Conservation (phyloP, 1,140 invertebrate species). For the Sipha flava region DNA sequence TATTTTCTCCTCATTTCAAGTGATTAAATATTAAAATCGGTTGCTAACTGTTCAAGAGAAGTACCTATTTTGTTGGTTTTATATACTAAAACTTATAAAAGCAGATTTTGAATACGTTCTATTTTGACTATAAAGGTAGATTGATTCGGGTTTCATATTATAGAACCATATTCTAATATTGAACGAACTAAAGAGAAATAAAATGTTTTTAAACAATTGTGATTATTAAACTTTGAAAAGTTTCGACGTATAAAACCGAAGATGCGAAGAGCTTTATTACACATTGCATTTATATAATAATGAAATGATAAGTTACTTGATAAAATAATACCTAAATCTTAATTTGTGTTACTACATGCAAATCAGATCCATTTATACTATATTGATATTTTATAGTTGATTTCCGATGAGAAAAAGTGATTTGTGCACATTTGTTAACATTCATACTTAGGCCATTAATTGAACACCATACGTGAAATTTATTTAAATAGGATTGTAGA, state of each 20-base stretch:
- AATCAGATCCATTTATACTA: neutral
- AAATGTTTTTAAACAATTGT: neutral
- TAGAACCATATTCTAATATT: no score
- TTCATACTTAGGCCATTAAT: neutral
- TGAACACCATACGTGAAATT: neutral
- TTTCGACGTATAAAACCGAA: neutral
- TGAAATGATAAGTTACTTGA: neutral
- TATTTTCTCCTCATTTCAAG: neutral
- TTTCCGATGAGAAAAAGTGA: neutral
- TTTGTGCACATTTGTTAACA: neutral
- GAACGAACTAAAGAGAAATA: neutral
- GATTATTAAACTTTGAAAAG: neutral
- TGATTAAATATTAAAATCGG: neutral
- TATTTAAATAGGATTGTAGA: neutral
- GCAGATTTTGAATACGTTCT: neutral
- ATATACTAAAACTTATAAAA: neutral
- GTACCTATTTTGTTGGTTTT: neutral
- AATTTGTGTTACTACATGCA: neutral
- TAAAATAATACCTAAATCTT: neutral
- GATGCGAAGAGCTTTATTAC: neutral
- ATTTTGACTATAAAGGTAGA: neutral
- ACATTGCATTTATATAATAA: neutral
- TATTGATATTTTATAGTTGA: neutral
- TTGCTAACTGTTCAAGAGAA: neutral
- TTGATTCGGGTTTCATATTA: neutral